Conservation (phyloP, 2,113 vertebrate genomes). For the Clarias gariepinus region DNA sequence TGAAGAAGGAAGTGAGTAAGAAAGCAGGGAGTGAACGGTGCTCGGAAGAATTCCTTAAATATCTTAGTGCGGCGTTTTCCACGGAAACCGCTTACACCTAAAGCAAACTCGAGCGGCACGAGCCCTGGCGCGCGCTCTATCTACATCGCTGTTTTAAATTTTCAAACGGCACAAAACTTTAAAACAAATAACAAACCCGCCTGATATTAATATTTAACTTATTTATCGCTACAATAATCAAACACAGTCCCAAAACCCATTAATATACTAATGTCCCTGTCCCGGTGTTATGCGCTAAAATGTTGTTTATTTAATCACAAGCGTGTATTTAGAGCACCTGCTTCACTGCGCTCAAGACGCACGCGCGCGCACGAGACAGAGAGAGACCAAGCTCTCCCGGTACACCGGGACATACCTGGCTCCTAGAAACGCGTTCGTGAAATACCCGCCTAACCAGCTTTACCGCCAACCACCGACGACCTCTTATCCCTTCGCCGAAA, state of each 20-base stretch:
- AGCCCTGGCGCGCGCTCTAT: background rate
- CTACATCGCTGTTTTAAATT: background rate
- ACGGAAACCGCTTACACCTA: background rate
- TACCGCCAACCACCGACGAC: constrained; percentile 11
- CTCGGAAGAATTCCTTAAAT: background rate
- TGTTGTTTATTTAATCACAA: constrained; percentile 25
- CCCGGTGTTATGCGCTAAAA: constrained; percentile 36
- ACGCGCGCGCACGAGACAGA: too few species aligned
- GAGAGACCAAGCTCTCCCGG: constrained; percentile 54
- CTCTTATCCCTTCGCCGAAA: background rate
- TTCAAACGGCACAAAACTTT: background rate
- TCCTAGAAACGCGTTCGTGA: constrained; percentile 12
- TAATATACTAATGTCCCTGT: background rate
- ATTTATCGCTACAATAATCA: background rate
- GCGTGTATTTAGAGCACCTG: constrained; percentile 64
- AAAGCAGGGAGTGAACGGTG: background rate
- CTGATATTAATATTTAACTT: background rate
- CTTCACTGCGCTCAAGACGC: constrained; percentile 61
- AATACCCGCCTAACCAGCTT: constrained; percentile 31
- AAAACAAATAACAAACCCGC: background rate
- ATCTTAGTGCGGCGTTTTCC: background rate
- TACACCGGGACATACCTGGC: constrained; percentile 68
- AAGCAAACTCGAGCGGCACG: background rate
- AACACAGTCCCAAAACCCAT: background rate
- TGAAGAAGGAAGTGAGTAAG: background rate